Evolutionary conservation across 1,140 invertebrate species (phyloP).

Genomic region (Hermetia illucens): DNA sequence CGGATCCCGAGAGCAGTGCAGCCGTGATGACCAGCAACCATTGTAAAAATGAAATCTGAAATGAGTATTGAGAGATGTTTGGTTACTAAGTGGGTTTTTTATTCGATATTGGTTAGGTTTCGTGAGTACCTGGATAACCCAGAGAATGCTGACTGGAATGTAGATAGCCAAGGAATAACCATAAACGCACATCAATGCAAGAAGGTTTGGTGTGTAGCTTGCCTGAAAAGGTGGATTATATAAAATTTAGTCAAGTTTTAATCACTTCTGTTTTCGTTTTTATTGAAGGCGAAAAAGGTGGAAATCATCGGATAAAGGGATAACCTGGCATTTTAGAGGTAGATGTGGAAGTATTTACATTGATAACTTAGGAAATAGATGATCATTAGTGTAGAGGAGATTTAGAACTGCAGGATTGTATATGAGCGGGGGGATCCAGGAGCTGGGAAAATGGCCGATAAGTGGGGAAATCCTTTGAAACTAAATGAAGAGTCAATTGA

Average conservation of each 20-base stretch:
- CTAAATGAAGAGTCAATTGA: too few species aligned
- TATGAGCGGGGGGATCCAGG: too few species aligned
- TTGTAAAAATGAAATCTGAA: constrained; percentile 62
- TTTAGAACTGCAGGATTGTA: too few species aligned
- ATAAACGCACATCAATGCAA: constrained; percentile 83
- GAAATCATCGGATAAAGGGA: neutral
- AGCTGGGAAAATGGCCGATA: too few species aligned
- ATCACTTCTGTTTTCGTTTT: too few species aligned
- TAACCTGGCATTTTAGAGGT: constrained; percentile 2
- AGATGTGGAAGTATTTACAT: too few species aligned
- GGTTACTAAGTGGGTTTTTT: too few species aligned
- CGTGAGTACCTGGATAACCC: constrained; percentile 58
- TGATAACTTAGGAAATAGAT: too few species aligned
- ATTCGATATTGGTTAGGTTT: too few species aligned
- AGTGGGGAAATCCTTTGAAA: too few species aligned
- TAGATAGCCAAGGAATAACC: constrained; percentile 92
- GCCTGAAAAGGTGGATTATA: constrained; percentile 44
- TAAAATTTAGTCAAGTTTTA: constrained; percentile 15
- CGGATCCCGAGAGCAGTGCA: constrained; percentile 67
- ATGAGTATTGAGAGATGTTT: neutral
- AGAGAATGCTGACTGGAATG: constrained; percentile 85
- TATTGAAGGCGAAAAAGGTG: neutral
- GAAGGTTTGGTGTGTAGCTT: constrained; percentile 48
- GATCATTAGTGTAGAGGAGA: too few species aligned
- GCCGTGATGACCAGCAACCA: constrained; percentile 74